Conservation (phyloP, 2,113 vertebrate genomes). For the Apodemus sylvaticus region DNA sequence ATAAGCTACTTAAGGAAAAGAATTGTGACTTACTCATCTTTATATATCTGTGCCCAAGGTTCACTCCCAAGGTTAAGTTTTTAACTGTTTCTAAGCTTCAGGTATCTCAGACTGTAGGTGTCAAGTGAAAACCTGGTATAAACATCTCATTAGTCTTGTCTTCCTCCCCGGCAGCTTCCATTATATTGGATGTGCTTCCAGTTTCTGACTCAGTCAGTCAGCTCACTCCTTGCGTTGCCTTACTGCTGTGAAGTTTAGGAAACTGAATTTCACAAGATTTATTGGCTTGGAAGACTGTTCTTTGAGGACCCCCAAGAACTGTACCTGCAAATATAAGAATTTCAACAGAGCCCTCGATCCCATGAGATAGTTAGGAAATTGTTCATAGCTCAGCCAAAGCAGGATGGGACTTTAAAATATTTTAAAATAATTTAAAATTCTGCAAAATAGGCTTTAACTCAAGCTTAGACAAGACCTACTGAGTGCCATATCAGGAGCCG, state of each 20-base stretch:
- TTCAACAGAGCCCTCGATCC: background rate
- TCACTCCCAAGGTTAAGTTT: background rate
- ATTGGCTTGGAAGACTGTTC: background rate
- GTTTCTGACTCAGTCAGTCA: background rate
- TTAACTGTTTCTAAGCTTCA: background rate
- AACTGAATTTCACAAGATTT: background rate
- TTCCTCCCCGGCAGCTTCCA: background rate
- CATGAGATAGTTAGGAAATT: no score
- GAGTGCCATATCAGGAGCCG: background rate
- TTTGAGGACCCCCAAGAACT: background rate
- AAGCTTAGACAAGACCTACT: background rate
- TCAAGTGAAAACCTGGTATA: background rate
- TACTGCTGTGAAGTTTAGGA: background rate
- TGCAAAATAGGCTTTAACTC: background rate
- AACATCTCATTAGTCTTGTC: background rate
- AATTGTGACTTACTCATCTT: background rate
- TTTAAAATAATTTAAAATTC: no score
- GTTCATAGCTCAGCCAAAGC: background rate
- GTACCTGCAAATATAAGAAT: background rate
- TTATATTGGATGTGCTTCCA: background rate
- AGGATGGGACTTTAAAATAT: background rate
- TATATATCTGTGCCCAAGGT: background rate
- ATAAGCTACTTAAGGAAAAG: slow-evolving; percentile 4
- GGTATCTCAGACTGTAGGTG: background rate
- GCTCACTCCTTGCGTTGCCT: background rate